Evolutionary conservation across 2,888 invertebrate species (phyloP).

Genomic region (Aspidiotus destructor): DNA sequence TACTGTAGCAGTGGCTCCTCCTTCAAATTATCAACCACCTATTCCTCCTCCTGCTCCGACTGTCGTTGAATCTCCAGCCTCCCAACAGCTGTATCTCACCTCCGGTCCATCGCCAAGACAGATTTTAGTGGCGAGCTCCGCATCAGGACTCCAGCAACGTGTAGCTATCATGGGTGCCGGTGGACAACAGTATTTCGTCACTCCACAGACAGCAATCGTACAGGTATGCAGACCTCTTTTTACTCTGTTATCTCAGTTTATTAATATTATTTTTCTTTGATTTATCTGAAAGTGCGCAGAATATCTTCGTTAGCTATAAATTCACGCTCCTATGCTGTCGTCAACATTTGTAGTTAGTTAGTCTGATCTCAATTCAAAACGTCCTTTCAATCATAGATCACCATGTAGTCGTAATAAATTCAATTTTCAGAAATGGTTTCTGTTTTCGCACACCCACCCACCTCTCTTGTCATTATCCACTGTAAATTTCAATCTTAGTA

Average conservation of each 20-base stretch:
- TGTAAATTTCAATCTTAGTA: too few species aligned
- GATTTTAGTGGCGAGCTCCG: constrained; percentile 45
- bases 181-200: constrained; percentile 56
- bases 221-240: constrained; percentile 35
- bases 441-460: too few species aligned
- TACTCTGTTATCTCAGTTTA: background rate
- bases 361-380: too few species aligned
- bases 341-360: too few species aligned
- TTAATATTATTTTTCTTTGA: background rate
- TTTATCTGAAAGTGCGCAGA: background rate
- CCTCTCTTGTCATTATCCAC: too few species aligned
- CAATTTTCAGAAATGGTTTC: too few species aligned
- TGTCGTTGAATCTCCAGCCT: constrained; percentile 42
- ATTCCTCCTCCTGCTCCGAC: constrained; percentile 29
- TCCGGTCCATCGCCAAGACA: constrained; percentile 43
- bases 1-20: constrained; percentile 24
- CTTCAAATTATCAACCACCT: constrained; percentile 19
- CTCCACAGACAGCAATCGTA: constrained; percentile 52
- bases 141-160: constrained; percentile 9
- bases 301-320: background rate
- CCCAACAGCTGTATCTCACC: constrained; percentile 37
- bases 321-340: too few species aligned
- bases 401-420: too few species aligned
- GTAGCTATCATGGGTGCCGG: constrained; percentile 40
- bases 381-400: too few species aligned